phyloP scores from a whole-genome alignment of 2,888 invertebrate species.

The Drosophila trichaetosa region DNA sequence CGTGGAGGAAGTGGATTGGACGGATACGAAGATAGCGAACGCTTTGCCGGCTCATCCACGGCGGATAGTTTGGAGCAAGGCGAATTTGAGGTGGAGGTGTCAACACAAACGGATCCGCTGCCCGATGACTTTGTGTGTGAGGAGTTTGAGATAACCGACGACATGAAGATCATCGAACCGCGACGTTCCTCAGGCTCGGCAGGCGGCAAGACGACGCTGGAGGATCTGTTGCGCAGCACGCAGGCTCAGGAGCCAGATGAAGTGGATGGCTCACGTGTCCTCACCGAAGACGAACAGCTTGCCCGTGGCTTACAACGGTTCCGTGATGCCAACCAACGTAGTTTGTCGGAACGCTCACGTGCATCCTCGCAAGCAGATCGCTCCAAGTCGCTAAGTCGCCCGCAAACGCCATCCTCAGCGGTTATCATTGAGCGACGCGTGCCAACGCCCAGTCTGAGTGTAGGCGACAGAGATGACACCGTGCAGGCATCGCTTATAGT shows the following conservation, averaged over 20 bases:
- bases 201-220: conserved; percentile 81
- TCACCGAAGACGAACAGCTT: conserved; percentile 86
- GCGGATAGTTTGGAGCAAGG: conserved; percentile 80
- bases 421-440: conserved; percentile 87
- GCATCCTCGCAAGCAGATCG: conserved; percentile 87
- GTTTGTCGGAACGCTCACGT: conserved; percentile 87
- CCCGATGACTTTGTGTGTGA: conserved; percentile 91
- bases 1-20: conserved; percentile 72
- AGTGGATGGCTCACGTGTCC: conserved; percentile 73
- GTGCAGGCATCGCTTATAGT: conserved; percentile 89
- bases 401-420: conserved; percentile 87
- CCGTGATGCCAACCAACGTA: conserved; percentile 87
- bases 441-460: conserved; percentile 87
- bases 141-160: conserved; percentile 85
- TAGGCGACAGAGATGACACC: conserved; percentile 87
- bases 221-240: conserved; percentile 83
- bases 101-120: conserved; percentile 93
- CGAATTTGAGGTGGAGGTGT: conserved; percentile 87
- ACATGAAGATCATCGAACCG: conserved; percentile 84
- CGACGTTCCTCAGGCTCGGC: conserved; percentile 56
- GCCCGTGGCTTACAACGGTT: conserved; percentile 86
- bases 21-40: conserved; percentile 79
- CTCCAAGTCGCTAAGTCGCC: conserved; percentile 87
- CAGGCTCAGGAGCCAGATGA: conserved; percentile 74
- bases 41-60: conserved; percentile 76